Evolutionary conservation across 1,140 invertebrate species (phyloP).

Genomic region (Drosophila funebris): DNA sequence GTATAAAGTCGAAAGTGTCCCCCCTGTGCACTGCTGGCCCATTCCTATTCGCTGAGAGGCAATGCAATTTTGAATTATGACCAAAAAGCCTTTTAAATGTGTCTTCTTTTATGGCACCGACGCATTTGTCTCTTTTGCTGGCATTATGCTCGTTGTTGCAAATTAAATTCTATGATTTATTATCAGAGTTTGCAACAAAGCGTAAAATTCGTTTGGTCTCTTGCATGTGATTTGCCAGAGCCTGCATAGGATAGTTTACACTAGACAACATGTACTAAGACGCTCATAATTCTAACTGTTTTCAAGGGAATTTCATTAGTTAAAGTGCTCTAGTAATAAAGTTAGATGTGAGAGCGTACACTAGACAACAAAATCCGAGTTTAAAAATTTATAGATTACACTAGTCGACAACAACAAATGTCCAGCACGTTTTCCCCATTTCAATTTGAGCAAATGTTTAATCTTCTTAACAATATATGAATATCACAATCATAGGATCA

Average conservation of each 20-base stretch:
- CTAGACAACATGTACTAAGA: slow-evolving; percentile 33
- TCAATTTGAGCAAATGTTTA: too few species aligned
- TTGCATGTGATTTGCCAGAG: slow-evolving; percentile 27
- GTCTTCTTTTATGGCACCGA: slow-evolving; percentile 42
- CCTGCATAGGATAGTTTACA: slow-evolving; percentile 46
- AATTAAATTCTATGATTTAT: slow-evolving; percentile 79
- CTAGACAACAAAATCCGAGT: too few species aligned
- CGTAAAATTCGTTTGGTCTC: slow-evolving; percentile 74
- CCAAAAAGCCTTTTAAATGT: slow-evolving; percentile 49
- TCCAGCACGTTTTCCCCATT: too few species aligned
- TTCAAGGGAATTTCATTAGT: too few species aligned
- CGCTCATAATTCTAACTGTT: too few species aligned
- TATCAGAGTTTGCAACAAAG: slow-evolving; percentile 77
- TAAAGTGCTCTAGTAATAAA: too few species aligned
- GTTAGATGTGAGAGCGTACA: too few species aligned
- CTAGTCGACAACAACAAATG: too few species aligned
- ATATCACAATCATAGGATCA: too few species aligned
- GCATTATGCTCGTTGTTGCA: slow-evolving; percentile 37
- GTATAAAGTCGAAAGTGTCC: too few species aligned
- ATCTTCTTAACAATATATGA: too few species aligned
- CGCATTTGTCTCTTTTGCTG: slow-evolving; percentile 57
- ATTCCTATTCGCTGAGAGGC: background rate
- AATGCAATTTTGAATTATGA: slow-evolving; percentile 66
- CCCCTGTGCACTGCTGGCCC: background rate
- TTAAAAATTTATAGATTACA: too few species aligned